Percentiles rank a stretch among this genome's conserved stretches.
Conservation (phyloP, 1,140 invertebrate genomes). For the Ylistrum balloti region DNA sequence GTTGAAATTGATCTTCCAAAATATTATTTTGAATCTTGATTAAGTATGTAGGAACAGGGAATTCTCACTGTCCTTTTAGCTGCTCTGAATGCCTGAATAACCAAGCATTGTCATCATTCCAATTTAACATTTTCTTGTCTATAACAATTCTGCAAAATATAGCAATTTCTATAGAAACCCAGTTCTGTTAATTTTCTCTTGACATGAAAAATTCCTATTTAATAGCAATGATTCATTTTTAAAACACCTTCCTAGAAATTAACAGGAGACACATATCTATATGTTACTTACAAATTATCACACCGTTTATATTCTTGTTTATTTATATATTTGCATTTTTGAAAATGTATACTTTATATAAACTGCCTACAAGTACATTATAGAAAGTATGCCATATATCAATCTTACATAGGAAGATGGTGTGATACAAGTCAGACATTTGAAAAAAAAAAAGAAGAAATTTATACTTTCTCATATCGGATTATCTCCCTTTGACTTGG, state of each 20-base stretch:
- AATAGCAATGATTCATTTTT: neutral
- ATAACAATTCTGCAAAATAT: neutral
- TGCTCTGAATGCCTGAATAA: too few relatives aligned
- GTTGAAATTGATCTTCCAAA: too few relatives aligned
- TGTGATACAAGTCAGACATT: too few relatives aligned
- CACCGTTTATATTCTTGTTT: neutral
- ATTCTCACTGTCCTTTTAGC: too few relatives aligned
- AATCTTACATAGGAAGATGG: neutral
- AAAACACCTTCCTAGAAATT: neutral
- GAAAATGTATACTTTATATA: neutral
- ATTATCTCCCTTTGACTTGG: neutral
- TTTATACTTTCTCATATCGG: too few relatives aligned
- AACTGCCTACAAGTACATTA: neutral
- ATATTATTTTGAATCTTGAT: too few relatives aligned
- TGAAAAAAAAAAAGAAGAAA: too few relatives aligned
- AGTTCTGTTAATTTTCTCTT: neutral
- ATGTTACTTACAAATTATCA: neutral
- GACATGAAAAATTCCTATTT: neutral
- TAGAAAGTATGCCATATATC: constrained; percentile 23
- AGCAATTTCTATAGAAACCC: neutral
- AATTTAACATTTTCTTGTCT: neutral
- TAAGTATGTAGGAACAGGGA: too few relatives aligned
- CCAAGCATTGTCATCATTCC: neutral
- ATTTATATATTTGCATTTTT: constrained; percentile 14
- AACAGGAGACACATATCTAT: constrained; percentile 23